Conservation (phyloP, 1,140 invertebrate genomes). For the Drosophila kanapiae region DNA sequence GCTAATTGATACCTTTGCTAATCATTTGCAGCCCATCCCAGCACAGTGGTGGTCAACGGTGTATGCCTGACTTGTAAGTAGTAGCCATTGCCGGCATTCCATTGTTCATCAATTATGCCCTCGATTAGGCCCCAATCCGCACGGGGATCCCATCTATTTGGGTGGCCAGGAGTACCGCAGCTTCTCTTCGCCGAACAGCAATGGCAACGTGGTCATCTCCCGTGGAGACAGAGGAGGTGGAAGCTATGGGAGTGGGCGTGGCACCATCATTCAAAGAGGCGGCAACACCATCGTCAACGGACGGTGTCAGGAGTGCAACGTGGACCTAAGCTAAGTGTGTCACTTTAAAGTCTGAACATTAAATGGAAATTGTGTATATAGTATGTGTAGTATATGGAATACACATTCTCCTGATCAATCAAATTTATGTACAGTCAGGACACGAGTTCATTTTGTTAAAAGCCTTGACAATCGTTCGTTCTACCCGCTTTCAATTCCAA, state of each 20-base stretch:
- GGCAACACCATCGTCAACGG: slow-evolving; percentile 67
- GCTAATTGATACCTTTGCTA: slow-evolving; percentile 18
- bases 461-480: slow-evolving; percentile 45
- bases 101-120: background rate
- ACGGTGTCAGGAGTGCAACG: slow-evolving; percentile 58
- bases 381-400: background rate
- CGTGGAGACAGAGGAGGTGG: background rate
- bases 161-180: slow-evolving; percentile 68
- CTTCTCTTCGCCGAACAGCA: slow-evolving; percentile 38
- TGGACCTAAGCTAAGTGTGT: slow-evolving; percentile 41
- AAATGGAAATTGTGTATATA: background rate
- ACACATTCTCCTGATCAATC: slow-evolving; percentile 8
- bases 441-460: slow-evolving; percentile 47
- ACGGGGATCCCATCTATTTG: slow-evolving; percentile 54
- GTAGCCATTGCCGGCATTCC: background rate
- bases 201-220: slow-evolving; percentile 55
- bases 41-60: slow-evolving; percentile 66
- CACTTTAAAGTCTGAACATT: slow-evolving; percentile 26
- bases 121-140: slow-evolving; percentile 55
- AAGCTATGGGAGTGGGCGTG: slow-evolving; percentile 1
- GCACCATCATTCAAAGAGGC: slow-evolving; percentile 35
- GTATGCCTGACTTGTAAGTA: slow-evolving; percentile 69
- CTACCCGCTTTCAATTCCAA: background rate
- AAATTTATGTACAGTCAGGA: slow-evolving; percentile 3
- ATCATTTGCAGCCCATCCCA: slow-evolving; percentile 54